Evolutionary conservation across 2,797 vertebrate species (phyloP).

Genomic region (Catostomus latipinnis): DNA sequence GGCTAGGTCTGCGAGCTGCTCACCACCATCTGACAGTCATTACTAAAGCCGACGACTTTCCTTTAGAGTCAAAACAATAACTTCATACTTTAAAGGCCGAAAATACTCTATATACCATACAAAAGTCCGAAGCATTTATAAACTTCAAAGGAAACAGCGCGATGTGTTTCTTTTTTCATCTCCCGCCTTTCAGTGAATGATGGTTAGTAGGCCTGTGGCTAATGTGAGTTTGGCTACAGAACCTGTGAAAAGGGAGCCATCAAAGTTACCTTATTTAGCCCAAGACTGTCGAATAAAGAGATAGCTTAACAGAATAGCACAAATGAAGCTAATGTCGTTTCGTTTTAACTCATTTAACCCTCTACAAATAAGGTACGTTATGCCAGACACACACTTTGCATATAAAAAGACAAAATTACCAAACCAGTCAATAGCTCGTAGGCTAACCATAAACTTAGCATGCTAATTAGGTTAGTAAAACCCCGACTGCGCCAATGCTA

Average conservation of each 20-base stretch:
- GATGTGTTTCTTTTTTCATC: constrained; percentile 63
- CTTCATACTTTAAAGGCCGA: neutral
- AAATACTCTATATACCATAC: no score
- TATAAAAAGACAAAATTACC: neutral
- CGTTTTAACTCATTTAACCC: neutral
- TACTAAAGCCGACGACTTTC: no score
- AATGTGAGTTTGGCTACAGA: constrained; percentile 52
- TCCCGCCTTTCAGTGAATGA: constrained; percentile 77
- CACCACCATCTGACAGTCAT: constrained; percentile 1
- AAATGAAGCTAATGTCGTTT: neutral
- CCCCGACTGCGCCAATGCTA: no score
- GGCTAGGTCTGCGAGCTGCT: neutral
- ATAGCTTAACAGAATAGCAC: no score
- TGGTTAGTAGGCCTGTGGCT: constrained; percentile 37
- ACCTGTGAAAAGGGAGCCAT: neutral
- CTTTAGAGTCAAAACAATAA: neutral
- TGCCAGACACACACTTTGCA: neutral
- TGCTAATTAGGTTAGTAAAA: neutral
- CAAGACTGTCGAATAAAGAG: neutral
- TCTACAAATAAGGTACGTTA: neutral
- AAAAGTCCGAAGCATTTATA: neutral
- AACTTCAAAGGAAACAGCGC: neutral
- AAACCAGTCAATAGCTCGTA: constrained; percentile 1
- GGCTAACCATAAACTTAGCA: neutral
- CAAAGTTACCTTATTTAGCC: neutral